phyloP scores from a whole-genome alignment of 2,113 vertebrate species.

The Salvelinus fontinalis region DNA sequence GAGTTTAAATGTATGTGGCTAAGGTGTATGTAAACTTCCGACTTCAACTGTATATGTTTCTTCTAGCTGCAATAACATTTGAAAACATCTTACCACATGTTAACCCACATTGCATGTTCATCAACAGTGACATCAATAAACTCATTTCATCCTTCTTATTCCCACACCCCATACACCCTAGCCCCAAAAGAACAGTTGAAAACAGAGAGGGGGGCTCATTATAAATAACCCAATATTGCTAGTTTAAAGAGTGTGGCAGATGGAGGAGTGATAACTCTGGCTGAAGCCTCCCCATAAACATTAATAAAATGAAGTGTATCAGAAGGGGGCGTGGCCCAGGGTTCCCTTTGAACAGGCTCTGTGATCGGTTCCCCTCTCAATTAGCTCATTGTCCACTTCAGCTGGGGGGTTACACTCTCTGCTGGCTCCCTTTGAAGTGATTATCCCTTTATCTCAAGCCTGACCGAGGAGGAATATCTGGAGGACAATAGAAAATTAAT shows the following conservation, averaged over 20 bases:
- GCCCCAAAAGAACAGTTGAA: constrained; percentile 46
- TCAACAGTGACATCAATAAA: constrained; percentile 42
- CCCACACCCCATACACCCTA: neutral
- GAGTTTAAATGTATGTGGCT: no score
- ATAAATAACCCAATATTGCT: constrained; percentile 67
- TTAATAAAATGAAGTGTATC: constrained; percentile 97
- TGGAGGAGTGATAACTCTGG: constrained; percentile 70
- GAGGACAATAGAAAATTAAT: constrained; percentile 89
- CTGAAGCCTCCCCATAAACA: constrained; percentile 85
- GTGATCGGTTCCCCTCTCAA: constrained; percentile 97
- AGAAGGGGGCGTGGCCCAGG: constrained; percentile 81
- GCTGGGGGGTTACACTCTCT: constrained; percentile 86
- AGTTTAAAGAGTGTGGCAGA: constrained; percentile 71
- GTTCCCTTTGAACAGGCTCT: constrained; percentile 90
- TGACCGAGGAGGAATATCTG: constrained; percentile 86
- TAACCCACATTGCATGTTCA: constrained; percentile 34
- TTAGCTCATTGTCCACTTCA: constrained; percentile 97
- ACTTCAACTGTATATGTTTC: neutral
- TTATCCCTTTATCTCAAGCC: constrained; percentile 99
- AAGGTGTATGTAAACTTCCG: no score
- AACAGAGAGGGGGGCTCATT: constrained; percentile 61
- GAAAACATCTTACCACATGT: constrained; percentile 10
- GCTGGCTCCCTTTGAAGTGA: constrained; percentile 93
- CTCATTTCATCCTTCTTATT: constrained; percentile 12
- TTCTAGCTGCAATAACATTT: no score